Evolutionary conservation across 1,140 invertebrate genomes (phyloP).

Genomic region (Colletes latitarsis): DNA sequence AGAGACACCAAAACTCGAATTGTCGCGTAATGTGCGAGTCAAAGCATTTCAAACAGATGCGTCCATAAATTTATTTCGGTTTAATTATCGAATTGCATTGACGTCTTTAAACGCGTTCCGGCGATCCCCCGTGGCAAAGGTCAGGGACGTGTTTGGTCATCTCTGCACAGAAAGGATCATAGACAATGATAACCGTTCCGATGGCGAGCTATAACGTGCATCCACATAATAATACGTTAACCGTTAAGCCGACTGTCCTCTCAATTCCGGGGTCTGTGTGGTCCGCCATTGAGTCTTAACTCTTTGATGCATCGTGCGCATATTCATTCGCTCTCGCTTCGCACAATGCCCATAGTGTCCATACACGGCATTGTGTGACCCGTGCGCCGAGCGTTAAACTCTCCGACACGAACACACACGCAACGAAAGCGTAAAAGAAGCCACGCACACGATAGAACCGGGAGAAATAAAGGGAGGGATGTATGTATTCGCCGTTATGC

Average conservation of each 20-base stretch:
- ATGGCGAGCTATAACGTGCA: constrained; percentile 56
- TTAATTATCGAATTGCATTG: constrained; percentile 32
- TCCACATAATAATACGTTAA: constrained; percentile 67
- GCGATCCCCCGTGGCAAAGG: constrained; percentile 14
- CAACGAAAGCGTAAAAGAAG: background rate
- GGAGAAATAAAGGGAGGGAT: constrained; percentile 3
- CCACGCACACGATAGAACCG: background rate
- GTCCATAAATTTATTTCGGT: background rate
- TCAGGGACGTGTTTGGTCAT: constrained; percentile 40
- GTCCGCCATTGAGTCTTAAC: constrained; percentile 73
- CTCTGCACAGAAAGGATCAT: constrained; percentile 11
- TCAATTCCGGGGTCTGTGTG: constrained; percentile 71
- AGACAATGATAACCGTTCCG: constrained; percentile 56
- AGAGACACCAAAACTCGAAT: background rate
- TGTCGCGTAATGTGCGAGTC: background rate
- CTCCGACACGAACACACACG: constrained; percentile 44
- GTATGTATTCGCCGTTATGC: constrained; percentile 17
- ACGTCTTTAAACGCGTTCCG: background rate
- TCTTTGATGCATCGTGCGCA: constrained; percentile 73
- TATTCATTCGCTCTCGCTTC: constrained; percentile 71
- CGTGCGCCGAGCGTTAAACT: constrained; percentile 71
- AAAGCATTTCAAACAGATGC: constrained; percentile 41
- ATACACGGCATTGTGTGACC: constrained; percentile 70
- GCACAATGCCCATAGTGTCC: constrained; percentile 71
- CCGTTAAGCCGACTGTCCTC: constrained; percentile 72